Evolutionary conservation across 2,797 vertebrate genomes (phyloP).

Genomic region (Tokudaia muenninki): DNA sequence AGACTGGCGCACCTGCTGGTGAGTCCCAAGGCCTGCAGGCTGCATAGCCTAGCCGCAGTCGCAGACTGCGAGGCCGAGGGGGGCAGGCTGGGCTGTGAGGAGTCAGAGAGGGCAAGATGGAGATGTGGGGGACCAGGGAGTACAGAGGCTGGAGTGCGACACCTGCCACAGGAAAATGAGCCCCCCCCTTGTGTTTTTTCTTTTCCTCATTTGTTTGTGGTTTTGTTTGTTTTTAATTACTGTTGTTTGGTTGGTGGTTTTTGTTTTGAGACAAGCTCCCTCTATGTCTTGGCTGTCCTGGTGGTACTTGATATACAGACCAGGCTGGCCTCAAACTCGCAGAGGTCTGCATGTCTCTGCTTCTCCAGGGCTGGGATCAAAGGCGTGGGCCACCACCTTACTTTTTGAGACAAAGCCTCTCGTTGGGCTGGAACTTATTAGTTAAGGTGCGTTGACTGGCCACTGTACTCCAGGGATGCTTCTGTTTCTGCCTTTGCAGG

Average conservation of each 20-base stretch:
- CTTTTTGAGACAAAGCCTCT: neutral
- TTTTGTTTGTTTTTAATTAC: neutral
- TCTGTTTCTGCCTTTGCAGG: neutral
- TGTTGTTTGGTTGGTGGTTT: neutral
- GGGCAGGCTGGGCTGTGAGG: neutral
- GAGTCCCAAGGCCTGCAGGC: neutral
- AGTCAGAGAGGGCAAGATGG: neutral
- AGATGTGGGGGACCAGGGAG: neutral
- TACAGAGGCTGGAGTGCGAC: neutral
- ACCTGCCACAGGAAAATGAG: neutral
- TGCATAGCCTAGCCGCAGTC: neutral
- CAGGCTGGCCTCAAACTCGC: neutral
- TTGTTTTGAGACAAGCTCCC: neutral
- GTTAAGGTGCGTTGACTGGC: neutral
- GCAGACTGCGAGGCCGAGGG: too few relatives aligned
- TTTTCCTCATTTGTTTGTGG: neutral
- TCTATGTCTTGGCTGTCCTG: neutral
- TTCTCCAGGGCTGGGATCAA: neutral
- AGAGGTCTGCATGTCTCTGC: neutral
- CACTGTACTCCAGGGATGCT: neutral
- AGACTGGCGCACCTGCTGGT: neutral
- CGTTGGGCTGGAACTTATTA: neutral
- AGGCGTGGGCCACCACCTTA: neutral
- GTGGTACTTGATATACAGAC: neutral
- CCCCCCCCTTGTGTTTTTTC: neutral